These are phyloP conservation scores for Heliconius hortense DNA, from an alignment of 2,888 invertebrate genomes.

Conservation along the genomic window DNA sequence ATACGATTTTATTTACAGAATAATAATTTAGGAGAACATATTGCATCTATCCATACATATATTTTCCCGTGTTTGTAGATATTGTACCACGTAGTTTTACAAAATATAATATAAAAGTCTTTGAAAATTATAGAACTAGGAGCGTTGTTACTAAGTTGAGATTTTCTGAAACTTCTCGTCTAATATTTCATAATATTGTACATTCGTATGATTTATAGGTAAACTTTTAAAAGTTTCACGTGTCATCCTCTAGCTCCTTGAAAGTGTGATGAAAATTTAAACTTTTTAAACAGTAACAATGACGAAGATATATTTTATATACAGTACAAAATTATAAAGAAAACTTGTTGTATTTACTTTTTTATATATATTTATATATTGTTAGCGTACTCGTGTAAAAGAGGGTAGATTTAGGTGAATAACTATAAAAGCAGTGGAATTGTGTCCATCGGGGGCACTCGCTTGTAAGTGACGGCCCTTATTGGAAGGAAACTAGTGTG, in stretches of 20 bases:
- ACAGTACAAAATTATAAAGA: neutral
- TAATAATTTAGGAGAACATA: neutral
- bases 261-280: slow-evolving; percentile 18
- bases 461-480: no score
- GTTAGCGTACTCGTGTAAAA: no score
- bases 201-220: slow-evolving; percentile 26
- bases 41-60: neutral
- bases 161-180: slow-evolving; percentile 16
- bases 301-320: slow-evolving; percentile 13
- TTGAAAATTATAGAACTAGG: slow-evolving; percentile 18
- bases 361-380: neutral
- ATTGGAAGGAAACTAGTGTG: no score
- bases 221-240: slow-evolving; percentile 24
- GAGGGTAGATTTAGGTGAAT: no score
- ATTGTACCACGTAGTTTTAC: neutral
- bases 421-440: no score
- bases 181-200: slow-evolving; percentile 21
- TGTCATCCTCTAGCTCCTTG: slow-evolving; percentile 22
- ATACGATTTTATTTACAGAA: neutral
- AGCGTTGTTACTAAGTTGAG: slow-evolving; percentile 15
- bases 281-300: slow-evolving; percentile 15
- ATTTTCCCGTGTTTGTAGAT: neutral
- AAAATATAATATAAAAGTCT: slow-evolving; percentile 2
- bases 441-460: no score
- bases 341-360: neutral